Base-by-base conservation (phyloP, 2,797 vertebrate species). In the Cyclopterus lumpus region DNA sequence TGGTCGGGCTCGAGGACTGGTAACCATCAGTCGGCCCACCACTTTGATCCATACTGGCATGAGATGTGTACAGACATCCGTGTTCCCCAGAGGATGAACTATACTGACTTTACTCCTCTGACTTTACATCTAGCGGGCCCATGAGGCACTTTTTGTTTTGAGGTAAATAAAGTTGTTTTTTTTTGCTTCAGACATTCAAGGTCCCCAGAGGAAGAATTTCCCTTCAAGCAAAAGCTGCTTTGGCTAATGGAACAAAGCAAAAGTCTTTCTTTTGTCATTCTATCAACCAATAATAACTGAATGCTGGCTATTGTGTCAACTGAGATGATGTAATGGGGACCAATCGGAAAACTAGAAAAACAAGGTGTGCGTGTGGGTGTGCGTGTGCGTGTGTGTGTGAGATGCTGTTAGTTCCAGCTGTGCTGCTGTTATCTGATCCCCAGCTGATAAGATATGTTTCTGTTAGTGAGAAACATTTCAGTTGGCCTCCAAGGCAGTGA, bases 361-460 rank as follows among this genome's bases (percentile, higher is more conserved):
- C n/a, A n/a, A n/a, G n/a, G n/a, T 77, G 55, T 58, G 54, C 20
- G 67, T 80, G 10, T 38, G 10, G 38, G 36, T 38, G 36, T 44
- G 40, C 15, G 44, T 46, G 44, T 20, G 36, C 76, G 55, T 59
- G 34, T 24, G 55, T 42, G 40, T 79, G 55, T 57, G 77, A 61
- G 73, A 73, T 70, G 77, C 30, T 75, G 80, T 84, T 83, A 73
- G 83, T 87, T 87, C 75, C 86, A 89, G 86, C 85, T 87, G 77
- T 76, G 59, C 74, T 81, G 63, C 75, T 72, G 64, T 83, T 82
- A 72, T 86, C 88, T 81, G 84, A 87, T 81, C 80, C 61, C 66
- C 82, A 73, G 73, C 81, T 69, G 86, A 89, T 88, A 89, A 88
- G 75, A 69, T 69, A 3, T 67, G 64, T 68, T 58, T 61, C 64